These are phyloP conservation scores for Papilio polyxenes DNA, from an alignment of 1,140 invertebrate genomes.

Conservation along the genomic window DNA sequence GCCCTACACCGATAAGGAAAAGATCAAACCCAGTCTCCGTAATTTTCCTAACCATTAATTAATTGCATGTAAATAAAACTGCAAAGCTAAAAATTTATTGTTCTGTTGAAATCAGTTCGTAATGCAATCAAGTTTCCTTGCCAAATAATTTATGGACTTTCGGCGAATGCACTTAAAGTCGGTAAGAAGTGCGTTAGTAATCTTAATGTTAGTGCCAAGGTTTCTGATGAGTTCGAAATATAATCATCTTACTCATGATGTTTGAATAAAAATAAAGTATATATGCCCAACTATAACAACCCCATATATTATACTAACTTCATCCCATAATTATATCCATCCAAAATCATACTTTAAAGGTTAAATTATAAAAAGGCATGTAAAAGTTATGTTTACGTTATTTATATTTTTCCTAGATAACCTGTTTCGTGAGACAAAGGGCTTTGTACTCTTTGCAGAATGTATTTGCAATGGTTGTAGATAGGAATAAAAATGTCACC, in stretches of 20 bases:
- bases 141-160: constrained; percentile 6
- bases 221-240: not conserved
- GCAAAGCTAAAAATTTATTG: not conserved
- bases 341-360: not conserved
- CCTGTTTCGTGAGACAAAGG: constrained; percentile 3
- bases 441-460: not conserved
- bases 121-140: not conserved
- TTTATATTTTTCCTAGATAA: not conserved
- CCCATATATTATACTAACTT: no score
- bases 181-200: not conserved
- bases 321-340: not conserved
- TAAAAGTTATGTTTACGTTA: not conserved
- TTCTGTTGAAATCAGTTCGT: not conserved
- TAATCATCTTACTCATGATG: no score
- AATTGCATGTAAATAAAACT: not conserved
- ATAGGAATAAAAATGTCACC: not conserved
- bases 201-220: not conserved
- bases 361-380: not conserved
- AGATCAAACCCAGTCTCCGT: not conserved
- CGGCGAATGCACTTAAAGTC: not conserved
- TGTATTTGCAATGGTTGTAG: not conserved
- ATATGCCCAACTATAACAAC: no score
- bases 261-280: no score
- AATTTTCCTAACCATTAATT: not conserved
- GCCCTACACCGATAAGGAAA: not conserved